These are phyloP conservation scores for Cydia strobilella DNA, from an alignment of 1,140 invertebrate genomes.

Conservation along the genomic window DNA sequence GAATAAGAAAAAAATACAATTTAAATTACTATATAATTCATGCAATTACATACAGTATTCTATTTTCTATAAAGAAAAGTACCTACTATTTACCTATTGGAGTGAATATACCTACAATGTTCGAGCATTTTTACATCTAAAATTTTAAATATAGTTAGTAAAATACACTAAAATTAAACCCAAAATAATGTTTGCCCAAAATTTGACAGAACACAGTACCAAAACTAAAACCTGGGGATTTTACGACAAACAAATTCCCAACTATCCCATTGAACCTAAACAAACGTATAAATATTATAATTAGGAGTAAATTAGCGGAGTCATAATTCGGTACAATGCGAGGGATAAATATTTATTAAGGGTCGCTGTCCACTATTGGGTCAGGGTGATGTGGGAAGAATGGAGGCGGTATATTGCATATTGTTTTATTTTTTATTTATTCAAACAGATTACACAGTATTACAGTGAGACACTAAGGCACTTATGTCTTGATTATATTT, in stretches of 20 bases:
- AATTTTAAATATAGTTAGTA: not conserved
- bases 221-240: conserved; percentile 26
- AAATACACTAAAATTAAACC: not conserved
- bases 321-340: conserved; percentile 59
- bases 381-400: conserved; percentile 46
- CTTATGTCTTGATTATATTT: no score
- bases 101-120: no score
- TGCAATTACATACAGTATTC: no score
- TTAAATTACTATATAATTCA: no score
- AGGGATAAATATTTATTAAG: conserved; percentile 73
- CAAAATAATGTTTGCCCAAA: conserved; percentile 4
- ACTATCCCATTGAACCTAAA: conserved; percentile 52
- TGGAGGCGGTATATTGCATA: conserved; percentile 45
- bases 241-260: conserved; percentile 27
- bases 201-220: not conserved
- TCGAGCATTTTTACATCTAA: not conserved
- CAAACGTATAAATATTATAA: conserved; percentile 66
- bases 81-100: no score
- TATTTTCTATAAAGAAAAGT: no score
- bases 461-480: no score
- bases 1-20: no score
- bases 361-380: conserved; percentile 64
- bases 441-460: no score
- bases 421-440: no score
- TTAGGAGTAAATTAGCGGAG: conserved; percentile 56